These are phyloP conservation scores for Diorhabda carinulata DNA, from an alignment of 1,140 invertebrate genomes.

Conservation along the genomic window DNA sequence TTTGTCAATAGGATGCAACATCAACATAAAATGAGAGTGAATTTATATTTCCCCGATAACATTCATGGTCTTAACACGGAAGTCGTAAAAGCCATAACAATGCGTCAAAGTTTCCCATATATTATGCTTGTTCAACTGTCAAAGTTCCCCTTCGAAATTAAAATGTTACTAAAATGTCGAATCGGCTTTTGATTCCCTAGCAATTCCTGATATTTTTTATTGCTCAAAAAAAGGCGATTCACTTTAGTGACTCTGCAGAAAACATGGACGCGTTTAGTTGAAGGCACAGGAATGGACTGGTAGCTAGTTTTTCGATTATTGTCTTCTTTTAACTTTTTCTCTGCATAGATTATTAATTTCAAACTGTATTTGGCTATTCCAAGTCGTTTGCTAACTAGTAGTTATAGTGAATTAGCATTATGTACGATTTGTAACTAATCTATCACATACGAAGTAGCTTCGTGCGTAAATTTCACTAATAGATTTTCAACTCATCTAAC, in stretches of 20 bases:
- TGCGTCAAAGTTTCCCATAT: background rate
- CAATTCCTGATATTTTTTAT: background rate
- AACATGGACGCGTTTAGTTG: background rate
- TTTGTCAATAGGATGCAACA: no score
- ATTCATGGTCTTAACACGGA: background rate
- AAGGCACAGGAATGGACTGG: background rate
- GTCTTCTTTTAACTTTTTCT: no score
- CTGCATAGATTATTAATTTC: no score
- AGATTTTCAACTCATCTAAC: no score
- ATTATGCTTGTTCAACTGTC: background rate
- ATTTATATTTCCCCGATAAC: background rate
- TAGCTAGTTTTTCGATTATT: no score
- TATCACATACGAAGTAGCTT: no score
- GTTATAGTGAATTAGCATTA: no score
- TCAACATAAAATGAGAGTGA: no score
- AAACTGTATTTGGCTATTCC: no score
- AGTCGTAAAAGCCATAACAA: constrained; percentile 2
- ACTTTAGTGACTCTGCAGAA: background rate
- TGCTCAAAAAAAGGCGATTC: background rate
- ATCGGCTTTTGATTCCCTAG: background rate
- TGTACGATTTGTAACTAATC: no score
- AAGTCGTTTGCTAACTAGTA: no score
- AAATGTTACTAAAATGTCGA: constrained; percentile 1
- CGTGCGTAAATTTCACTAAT: no score
- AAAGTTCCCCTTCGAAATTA: background rate